Evolutionary conservation across 2,888 invertebrate species (phyloP).

Genomic region (Blastobasis lacticolella): DNA sequence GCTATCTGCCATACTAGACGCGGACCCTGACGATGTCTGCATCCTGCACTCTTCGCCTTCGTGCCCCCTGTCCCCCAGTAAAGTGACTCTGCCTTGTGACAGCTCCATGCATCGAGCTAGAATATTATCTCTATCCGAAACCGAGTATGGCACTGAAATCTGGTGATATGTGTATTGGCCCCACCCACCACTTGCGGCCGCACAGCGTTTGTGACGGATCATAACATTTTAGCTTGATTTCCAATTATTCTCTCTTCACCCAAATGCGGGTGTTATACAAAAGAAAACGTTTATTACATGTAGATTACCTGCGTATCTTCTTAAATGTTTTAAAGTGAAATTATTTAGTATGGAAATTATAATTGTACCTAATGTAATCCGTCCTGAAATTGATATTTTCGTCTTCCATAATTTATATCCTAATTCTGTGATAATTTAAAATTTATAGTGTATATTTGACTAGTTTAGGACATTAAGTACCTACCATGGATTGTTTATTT

Average conservation of each 20-base stretch:
- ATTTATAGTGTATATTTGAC: conserved; percentile 7
- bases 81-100: conserved; percentile 77
- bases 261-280: too few relatives aligned
- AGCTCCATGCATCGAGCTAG: conserved; percentile 76
- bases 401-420: conserved; percentile 10
- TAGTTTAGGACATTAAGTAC: too few relatives aligned
- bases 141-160: conserved; percentile 82
- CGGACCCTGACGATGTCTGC: conserved; percentile 60
- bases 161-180: too few relatives aligned
- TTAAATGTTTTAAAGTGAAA: not conserved
- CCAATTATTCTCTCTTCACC: too few relatives aligned
- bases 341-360: not conserved
- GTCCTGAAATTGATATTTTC: conserved; percentile 5
- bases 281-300: too few relatives aligned
- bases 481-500: conserved; percentile 23
- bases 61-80: conserved; percentile 67
- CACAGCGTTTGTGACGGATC: too few relatives aligned
- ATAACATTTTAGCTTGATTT: too few relatives aligned
- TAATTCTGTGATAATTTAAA: not conserved
- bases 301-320: not conserved
- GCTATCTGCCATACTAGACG: conserved; percentile 62
- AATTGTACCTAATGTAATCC: conserved; percentile 1
- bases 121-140: conserved; percentile 76
- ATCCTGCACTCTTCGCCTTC: conserved; percentile 59
- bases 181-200: too few relatives aligned